phyloP scores from a whole-genome alignment of 1,140 invertebrate species.

The Panulirus ornatus region DNA sequence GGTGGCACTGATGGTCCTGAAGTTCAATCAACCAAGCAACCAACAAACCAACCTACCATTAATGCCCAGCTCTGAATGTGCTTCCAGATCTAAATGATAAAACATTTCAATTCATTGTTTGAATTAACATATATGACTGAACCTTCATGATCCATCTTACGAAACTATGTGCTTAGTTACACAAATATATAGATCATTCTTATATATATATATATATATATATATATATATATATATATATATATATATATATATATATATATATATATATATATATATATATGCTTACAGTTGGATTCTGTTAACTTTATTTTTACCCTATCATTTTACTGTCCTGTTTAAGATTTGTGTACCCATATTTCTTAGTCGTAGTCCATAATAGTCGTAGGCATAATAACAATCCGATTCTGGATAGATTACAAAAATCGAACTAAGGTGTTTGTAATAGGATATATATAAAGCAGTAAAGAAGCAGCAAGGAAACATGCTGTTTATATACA shows the following conservation, averaged over 20 bases:
- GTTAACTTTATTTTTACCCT: no score
- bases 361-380: not conserved
- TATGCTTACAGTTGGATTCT: no score
- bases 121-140: not conserved
- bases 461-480: no score
- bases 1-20: no score
- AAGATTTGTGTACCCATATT: not conserved
- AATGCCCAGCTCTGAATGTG: no score
- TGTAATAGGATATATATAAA: not conserved
- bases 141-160: not conserved
- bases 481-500: no score
- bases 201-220: not conserved
- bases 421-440: not conserved
- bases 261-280: constrained; percentile 6
- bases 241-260: constrained; percentile 9
- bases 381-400: not conserved
- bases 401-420: not conserved
- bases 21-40: no score
- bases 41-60: no score
- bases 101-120: not conserved
- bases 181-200: not conserved
- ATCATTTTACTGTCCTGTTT: no score
- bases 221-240: not conserved
- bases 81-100: not conserved
- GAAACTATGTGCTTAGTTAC: no score